Percentiles rank a stretch among this genome's conserved stretches.
Conservation (phyloP, 2,888 invertebrate species). For the Rhogogaster chlorosoma region DNA sequence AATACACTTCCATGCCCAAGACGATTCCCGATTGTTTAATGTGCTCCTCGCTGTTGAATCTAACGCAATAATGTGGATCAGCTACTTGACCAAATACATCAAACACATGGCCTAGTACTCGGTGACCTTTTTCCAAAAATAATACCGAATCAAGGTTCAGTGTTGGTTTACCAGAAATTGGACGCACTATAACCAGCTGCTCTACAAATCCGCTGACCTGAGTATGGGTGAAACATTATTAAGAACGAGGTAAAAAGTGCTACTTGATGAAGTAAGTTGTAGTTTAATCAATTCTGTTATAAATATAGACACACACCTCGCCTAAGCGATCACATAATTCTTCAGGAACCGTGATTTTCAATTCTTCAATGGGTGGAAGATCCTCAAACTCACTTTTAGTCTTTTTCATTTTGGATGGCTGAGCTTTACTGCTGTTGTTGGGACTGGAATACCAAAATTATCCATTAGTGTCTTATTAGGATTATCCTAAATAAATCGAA, state of each 20-base stretch:
- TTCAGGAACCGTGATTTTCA: slow-evolving; percentile 88
- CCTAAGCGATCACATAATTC: slow-evolving; percentile 88
- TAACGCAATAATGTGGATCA: slow-evolving; percentile 93
- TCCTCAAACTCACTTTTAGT: slow-evolving; percentile 84
- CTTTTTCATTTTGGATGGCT: slow-evolving; percentile 26
- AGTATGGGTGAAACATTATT: slow-evolving; percentile 63
- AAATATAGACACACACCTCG: slow-evolving; percentile 77
- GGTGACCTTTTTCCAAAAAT: slow-evolving; percentile 89
- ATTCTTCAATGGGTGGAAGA: slow-evolving; percentile 90
- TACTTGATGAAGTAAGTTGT: slow-evolving; percentile 18
- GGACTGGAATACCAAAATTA: background rate
- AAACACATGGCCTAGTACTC: slow-evolving; percentile 89
- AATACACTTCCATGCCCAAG: slow-evolving; percentile 88
- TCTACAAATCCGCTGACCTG: slow-evolving; percentile 78
- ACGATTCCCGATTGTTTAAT: slow-evolving; percentile 84
- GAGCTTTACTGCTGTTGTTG: background rate
- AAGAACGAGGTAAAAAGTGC: slow-evolving; percentile 30
- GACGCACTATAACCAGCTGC: slow-evolving; percentile 85
- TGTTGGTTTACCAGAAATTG: slow-evolving; percentile 86
- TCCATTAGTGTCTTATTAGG: too few species aligned
- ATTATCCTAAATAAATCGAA: too few species aligned
- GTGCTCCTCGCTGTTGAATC: slow-evolving; percentile 91
- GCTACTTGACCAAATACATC: slow-evolving; percentile 95
- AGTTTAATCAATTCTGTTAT: slow-evolving; percentile 33
- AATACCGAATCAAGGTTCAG: slow-evolving; percentile 93